Percentiles rank a stretch among this genome's conserved stretches.
These are phyloP conservation scores for Capromys pilorides DNA, from an alignment of 2,797 vertebrate species.

Conservation along the genomic window DNA sequence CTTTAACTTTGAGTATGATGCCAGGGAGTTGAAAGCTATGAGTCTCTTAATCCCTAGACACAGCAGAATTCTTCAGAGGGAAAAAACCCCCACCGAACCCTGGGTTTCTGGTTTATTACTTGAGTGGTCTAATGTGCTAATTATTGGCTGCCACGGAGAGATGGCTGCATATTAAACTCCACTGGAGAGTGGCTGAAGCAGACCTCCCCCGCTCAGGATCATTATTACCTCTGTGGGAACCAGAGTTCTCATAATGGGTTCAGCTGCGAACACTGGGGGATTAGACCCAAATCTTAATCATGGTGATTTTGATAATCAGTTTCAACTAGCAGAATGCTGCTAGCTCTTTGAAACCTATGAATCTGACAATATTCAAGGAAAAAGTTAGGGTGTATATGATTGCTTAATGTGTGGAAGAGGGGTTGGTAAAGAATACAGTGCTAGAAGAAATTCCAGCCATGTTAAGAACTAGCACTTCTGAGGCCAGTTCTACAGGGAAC, in stretches of 20 bases:
- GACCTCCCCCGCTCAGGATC: conserved; percentile 66
- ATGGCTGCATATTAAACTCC: conserved; percentile 74
- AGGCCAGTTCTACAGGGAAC: neutral
- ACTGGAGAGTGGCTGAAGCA: conserved; percentile 68
- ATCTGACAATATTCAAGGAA: conserved; percentile 30
- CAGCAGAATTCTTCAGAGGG: conserved; percentile 55
- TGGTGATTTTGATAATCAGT: conserved; percentile 78
- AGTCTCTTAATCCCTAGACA: neutral
- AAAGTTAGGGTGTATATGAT: conserved; percentile 19
- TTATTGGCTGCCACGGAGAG: conserved; percentile 77
- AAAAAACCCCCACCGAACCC: conserved; percentile 38
- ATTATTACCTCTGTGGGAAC: conserved; percentile 63
- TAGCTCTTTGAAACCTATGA: conserved; percentile 64
- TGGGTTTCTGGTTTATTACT: conserved; percentile 72
- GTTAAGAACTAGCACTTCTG: neutral
- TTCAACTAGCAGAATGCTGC: conserved; percentile 56
- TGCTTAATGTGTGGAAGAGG: neutral
- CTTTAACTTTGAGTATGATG: neutral
- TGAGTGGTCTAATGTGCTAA: conserved; percentile 75
- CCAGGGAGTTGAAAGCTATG: neutral
- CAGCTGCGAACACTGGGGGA: conserved; percentile 69
- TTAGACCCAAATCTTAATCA: conserved; percentile 80
- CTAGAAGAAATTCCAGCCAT: neutral
- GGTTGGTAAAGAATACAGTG: neutral
- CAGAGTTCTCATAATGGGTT: conserved; percentile 73